Percentiles rank a stretch among this genome's conserved stretches.
Evolutionary conservation across 1,140 invertebrate species (phyloP).

Genomic region (Pseudomyrmex gracilis): DNA sequence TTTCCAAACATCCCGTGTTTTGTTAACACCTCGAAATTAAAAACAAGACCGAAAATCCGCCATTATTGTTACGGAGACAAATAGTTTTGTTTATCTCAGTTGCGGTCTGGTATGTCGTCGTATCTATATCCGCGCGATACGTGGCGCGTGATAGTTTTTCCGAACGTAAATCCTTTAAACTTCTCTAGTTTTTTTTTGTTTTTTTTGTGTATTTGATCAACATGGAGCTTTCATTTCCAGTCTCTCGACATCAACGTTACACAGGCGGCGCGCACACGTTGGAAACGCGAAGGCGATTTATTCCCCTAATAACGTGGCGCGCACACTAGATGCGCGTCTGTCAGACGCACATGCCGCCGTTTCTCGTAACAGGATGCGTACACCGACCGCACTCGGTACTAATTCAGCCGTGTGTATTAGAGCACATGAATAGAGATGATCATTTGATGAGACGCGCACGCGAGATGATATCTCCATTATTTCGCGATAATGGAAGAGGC

Average conservation of each 20-base stretch:
- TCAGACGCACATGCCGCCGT: constrained; percentile 32
- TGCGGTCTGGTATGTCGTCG: constrained; percentile 9
- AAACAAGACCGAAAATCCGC: background rate
- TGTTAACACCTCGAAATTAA: background rate
- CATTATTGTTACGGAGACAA: background rate
- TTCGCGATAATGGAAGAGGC: constrained; percentile 29
- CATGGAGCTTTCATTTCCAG: constrained; percentile 9
- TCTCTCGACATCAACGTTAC: background rate
- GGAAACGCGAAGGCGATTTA: constrained; percentile 28
- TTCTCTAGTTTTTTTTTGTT: background rate
- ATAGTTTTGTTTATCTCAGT: background rate
- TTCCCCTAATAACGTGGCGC: constrained; percentile 29
- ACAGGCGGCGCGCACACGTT: background rate
- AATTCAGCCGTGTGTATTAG: constrained; percentile 51
- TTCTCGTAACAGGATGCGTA: constrained; percentile 40
- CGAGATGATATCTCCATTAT: constrained; percentile 57
- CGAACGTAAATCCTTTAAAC: background rate
- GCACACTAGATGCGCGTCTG: constrained; percentile 24
- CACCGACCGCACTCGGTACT: constrained; percentile 9
- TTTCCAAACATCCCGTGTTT: background rate
- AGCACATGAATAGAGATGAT: constrained; percentile 56
- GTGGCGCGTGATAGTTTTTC: too few species aligned
- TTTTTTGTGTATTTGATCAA: background rate
- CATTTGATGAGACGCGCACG: constrained; percentile 39
- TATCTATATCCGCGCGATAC: background rate